phyloP scores from a whole-genome alignment of 2,113 vertebrate species.

The Formicarius rufipectus region DNA sequence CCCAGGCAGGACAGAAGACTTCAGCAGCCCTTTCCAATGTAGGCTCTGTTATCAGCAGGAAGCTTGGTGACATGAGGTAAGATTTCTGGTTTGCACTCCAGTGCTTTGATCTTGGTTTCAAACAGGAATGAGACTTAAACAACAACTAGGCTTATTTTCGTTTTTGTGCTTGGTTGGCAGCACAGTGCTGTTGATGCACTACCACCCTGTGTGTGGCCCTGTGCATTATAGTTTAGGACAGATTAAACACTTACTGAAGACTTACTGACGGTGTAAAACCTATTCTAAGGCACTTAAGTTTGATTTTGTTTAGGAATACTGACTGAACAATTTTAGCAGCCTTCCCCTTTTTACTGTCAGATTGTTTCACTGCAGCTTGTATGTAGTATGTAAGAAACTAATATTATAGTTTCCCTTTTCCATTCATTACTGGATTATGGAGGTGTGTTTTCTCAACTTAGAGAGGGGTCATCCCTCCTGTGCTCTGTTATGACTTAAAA shows the following conservation, averaged over 20 bases:
- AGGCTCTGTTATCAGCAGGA: conserved; percentile 88
- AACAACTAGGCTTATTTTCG: not conserved
- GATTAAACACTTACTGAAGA: not conserved
- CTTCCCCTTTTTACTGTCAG: not conserved
- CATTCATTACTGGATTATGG: not conserved
- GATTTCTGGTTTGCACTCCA: not conserved
- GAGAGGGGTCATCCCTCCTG: not conserved
- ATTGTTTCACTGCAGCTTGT: not conserved
- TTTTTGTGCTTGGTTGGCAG: not conserved
- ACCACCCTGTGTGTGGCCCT: not conserved
- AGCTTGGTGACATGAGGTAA: conserved; percentile 96
- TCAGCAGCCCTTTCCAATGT: conserved; percentile 88
- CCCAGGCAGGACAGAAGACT: conserved; percentile 94
- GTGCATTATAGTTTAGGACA: not conserved
- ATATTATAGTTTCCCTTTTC: not conserved
- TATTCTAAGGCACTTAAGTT: not conserved
- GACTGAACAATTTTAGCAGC: not conserved
- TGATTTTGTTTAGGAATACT: not conserved
- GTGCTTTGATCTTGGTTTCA: not conserved
- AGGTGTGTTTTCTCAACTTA: not conserved
- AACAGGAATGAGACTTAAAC: not conserved
- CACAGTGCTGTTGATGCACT: not conserved
- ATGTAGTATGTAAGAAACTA: not conserved
- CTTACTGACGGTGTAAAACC: not conserved
- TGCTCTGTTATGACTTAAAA: not conserved